Evolutionary conservation across 1,140 invertebrate species (phyloP).

Genomic region (Uloborus diversus): DNA sequence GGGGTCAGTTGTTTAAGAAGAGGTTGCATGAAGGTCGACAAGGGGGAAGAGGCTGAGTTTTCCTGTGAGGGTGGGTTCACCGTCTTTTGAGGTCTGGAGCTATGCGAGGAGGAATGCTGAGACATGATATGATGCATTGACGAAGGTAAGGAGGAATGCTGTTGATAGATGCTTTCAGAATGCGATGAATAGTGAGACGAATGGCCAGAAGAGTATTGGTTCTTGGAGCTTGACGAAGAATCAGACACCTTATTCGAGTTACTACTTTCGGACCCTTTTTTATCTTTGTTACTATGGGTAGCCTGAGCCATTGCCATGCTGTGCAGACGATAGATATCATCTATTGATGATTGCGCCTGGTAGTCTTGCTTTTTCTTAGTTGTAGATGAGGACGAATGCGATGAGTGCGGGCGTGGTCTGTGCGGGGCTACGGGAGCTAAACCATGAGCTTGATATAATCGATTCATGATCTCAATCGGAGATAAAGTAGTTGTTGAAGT

Average conservation of each 20-base stretch:
- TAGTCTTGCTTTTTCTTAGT: conserved; percentile 11
- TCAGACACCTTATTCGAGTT: neutral
- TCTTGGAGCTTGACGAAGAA: neutral
- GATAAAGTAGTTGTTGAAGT: conserved; percentile 30
- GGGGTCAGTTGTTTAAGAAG: conserved; percentile 47
- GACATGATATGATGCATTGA: conserved; percentile 49
- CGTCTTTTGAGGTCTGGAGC: conserved; percentile 24
- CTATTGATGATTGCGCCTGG: conserved; percentile 22
- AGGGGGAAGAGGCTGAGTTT: conserved; percentile 1
- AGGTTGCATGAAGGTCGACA: conserved; percentile 40
- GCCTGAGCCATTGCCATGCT: conserved; percentile 30
- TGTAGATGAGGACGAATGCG: neutral
- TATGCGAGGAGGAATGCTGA: conserved; percentile 33
- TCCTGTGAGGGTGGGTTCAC: neutral
- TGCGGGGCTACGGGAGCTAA: conserved; percentile 20
- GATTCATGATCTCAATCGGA: conserved; percentile 48
- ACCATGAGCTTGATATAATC: conserved; percentile 35
- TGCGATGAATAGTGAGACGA: neutral
- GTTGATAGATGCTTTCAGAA: conserved; percentile 31
- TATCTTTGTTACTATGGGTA: conserved; percentile 3
- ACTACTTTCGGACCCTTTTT: neutral
- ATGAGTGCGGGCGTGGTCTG: neutral
- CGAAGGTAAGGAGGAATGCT: conserved; percentile 45
- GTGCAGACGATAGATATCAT: conserved; percentile 47
- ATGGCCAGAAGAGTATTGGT: neutral